Base-by-base conservation (phyloP, 1,140 invertebrate species). In the Heliconius hewitsoni region DNA sequence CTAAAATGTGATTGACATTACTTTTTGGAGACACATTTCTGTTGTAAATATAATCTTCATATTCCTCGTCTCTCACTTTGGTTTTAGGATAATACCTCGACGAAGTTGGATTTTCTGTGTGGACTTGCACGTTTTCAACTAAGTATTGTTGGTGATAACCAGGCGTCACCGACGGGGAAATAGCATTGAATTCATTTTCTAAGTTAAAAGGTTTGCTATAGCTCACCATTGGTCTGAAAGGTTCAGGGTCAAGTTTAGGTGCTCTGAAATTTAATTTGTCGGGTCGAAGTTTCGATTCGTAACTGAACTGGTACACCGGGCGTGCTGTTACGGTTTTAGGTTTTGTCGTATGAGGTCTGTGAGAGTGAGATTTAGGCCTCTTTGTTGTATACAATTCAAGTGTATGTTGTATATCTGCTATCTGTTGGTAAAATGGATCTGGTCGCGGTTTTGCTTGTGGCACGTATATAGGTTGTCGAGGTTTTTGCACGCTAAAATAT, bases 221-320 rank as follows among this genome's bases (percentile, higher is more conserved):
- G 83, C 96, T 95, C 13, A 96, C 95, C 90, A 95, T 95, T 8
- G 96, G 96, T 77, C 95, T 94, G 86, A 96, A 96, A 34, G 95
- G 95, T 85, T 96, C 95, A 19, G 95, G 93, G 71, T 95, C 95
- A 80, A 96, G 84, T 83, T 94, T 93, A 19, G 95, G 95, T 34
- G 95, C 91, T 74, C 95, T 91, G 85, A 95, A 94, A 37, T 88
- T 89, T 74, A 93, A 81, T 79, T 94, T 92, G 74, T 94, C 91
- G 23, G 89, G 92, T 71, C 90, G 90, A 30, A 85, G 84, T 55
- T 95, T 91, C 23, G 87, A 86, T 83, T 95, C 92, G 76, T 92
- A 94, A 76, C 89, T 94, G 73, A 93, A 95, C 84, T 95, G 94
- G 81, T 94, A 95, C 1, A 95, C 90, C 5, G 93, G 92, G 77